Evolutionary conservation across 2,113 vertebrate genomes (phyloP), one percentile per base, ranked within the genome.

Genomic region (Pseudopipra pipra): DNA sequence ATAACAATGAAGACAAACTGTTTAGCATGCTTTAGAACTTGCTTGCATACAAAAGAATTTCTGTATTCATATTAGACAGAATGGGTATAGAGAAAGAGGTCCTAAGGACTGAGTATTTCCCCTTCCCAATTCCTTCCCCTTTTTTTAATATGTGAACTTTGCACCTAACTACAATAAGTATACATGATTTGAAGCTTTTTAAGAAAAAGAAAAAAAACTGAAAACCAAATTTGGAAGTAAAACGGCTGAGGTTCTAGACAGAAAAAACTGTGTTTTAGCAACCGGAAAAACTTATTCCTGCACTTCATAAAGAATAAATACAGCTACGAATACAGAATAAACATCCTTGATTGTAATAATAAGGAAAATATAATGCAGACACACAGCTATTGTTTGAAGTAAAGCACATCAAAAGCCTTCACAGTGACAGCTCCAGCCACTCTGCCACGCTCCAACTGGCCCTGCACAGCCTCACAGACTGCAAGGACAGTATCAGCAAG

Each of bases 321-420:
- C 65, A 78, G 47, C 18, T 59, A 85, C 19, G 73, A 71, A 72
- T 35, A 44, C 31, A 92, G 44, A 65, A 84, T 22, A 95, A 89
- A 89, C 35, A 54, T 39, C 59, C 73, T 85, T 78, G 52, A 55
- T 70, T 47, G 28, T 54, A 86, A 28, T 41, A 82, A n/a, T 21
- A 71, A 58, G 43, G 87, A 47, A 78, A 93, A 83, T 43, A 71
- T 3, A 49, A 30, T 11, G 39, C 31, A 75, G 84, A 73, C 68
- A 80, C 37, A 43, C 30, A 72, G 56, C 27, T 56, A 86, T 4
- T 78, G 68, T 91, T 56, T 52, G 44, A 85, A 82, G 37, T 31
- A 31, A 73, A 77, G 75, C 73, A 82, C 49, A 68, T n/a, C 41
- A 17, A 66, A 61, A 92, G 39, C 51, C 39, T 70, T 46, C 61